Evolutionary conservation across 1,140 invertebrate species (phyloP).

Genomic region (Lucilia cuprina): DNA sequence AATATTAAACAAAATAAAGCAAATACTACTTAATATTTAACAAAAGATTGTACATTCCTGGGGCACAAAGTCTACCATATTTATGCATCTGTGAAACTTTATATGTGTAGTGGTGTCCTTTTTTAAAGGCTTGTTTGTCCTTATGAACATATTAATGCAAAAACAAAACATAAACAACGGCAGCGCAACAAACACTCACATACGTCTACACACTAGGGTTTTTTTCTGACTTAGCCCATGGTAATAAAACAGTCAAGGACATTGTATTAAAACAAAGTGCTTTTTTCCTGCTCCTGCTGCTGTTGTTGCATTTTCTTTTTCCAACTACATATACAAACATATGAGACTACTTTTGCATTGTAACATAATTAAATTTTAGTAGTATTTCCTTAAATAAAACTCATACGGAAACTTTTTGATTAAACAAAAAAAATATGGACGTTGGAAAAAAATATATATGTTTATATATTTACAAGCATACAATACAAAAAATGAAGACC

Average conservation of each 20-base stretch:
- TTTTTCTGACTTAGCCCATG: constrained; percentile 20
- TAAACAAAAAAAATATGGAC: not conserved
- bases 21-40: not conserved
- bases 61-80: not conserved
- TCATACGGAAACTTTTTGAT: not conserved
- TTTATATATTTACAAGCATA: too few species aligned
- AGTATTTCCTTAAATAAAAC: constrained; percentile 15
- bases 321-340: too few species aligned
- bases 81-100: not conserved
- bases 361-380: constrained; percentile 24
- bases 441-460: not conserved
- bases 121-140: not conserved
- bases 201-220: not conserved
- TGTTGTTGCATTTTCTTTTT: not conserved
- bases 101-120: not conserved
- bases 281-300: not conserved
- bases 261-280: not conserved
- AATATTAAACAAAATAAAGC: too few species aligned
- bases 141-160: not conserved
- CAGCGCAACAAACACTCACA: not conserved
- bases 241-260: constrained; percentile 33
- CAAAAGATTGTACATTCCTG: not conserved
- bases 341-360: not conserved
- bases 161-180: too few species aligned
- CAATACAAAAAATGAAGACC: not conserved